Percentiles rank a stretch among this genome's conserved stretches.
phyloP scores from a whole-genome alignment of 2,888 invertebrate species.

The Erebia epiphron region DNA sequence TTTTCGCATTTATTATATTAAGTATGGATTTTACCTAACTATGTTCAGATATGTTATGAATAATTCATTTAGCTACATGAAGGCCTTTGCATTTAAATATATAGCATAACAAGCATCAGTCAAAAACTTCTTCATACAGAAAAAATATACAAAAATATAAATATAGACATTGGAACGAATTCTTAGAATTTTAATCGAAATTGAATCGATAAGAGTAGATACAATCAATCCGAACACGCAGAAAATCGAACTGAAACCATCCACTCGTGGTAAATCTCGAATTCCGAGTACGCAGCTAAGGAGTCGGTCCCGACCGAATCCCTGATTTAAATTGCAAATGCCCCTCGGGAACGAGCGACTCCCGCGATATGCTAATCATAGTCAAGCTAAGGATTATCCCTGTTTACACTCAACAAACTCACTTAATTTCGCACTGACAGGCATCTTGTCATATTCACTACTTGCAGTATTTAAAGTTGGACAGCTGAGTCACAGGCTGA shows the following conservation, averaged over 20 bases:
- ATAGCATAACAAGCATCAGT: no score
- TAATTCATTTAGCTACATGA: no score
- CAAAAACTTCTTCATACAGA: slow-evolving; percentile 17
- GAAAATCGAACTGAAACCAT: slow-evolving; percentile 81
- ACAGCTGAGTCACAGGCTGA: background rate
- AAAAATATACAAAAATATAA: background rate
- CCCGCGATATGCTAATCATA: slow-evolving; percentile 83
- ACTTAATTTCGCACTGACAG: slow-evolving; percentile 80
- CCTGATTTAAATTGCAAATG: slow-evolving; percentile 83
- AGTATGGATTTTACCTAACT: no score
- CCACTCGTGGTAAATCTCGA: slow-evolving; percentile 79
- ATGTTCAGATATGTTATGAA: no score
- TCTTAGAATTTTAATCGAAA: slow-evolving; percentile 31
- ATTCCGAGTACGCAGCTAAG: slow-evolving; percentile 77
- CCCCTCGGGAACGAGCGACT: slow-evolving; percentile 75
- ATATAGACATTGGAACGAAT: slow-evolving; percentile 4
- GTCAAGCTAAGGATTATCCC: slow-evolving; percentile 82
- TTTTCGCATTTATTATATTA: no score
- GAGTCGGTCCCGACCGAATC: slow-evolving; percentile 77
- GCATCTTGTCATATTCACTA: slow-evolving; percentile 69
- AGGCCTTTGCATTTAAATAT: no score
- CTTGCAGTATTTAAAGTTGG: slow-evolving; percentile 30
- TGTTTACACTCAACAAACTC: slow-evolving; percentile 83
- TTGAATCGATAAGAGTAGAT: slow-evolving; percentile 62
- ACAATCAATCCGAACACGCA: slow-evolving; percentile 79